Evolutionary conservation across 1,140 invertebrate species (phyloP).

Genomic region (Sinonovacula constricta): DNA sequence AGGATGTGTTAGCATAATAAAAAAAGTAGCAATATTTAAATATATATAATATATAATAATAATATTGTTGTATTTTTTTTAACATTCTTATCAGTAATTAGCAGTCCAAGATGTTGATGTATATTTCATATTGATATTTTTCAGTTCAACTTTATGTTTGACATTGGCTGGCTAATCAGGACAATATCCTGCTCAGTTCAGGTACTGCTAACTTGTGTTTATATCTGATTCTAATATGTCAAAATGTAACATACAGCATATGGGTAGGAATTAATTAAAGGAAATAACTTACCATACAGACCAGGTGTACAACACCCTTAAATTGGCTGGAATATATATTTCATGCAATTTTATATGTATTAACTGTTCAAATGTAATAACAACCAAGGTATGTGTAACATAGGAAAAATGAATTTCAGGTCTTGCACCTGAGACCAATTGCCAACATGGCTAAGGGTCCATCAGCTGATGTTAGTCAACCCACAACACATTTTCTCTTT

Average conservation of each 20-base stretch:
- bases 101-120: background rate
- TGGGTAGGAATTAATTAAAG: background rate
- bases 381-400: no score
- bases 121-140: constrained; percentile 43
- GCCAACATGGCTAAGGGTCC: no score
- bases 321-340: background rate
- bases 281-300: background rate
- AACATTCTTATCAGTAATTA: background rate
- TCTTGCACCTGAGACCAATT: no score
- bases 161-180: constrained; percentile 90
- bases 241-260: background rate
- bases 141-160: constrained; percentile 96
- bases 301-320: background rate
- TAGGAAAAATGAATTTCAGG: no score
- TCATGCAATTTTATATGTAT: no score
- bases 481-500: no score
- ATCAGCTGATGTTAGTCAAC: no score
- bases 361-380: no score
- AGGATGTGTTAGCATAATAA: background rate
- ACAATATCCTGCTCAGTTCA: constrained; percentile 83
- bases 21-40: background rate
- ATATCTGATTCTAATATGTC: background rate
- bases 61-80: background rate
- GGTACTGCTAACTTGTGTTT: constrained; percentile 53
- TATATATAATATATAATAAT: background rate